Evolutionary conservation across 2,888 invertebrate genomes (phyloP), one percentile per base, ranked within the genome.

Genomic region (Diogma glabrata): DNA sequence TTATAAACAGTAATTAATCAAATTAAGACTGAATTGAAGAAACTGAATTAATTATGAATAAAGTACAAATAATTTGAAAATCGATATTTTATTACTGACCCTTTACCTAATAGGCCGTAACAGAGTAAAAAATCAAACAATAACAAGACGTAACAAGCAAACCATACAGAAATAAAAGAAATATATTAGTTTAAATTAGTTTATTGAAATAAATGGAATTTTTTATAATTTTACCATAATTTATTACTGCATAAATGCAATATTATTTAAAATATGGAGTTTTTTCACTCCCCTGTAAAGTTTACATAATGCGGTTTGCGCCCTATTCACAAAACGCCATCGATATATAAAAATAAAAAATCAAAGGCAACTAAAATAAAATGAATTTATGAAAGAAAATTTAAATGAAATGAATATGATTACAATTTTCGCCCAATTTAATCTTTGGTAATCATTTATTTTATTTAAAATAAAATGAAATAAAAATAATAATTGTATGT

Each of bases 151-250:
- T 38, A 38, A 38, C 38, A 38, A 38, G 1, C 38, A 38, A 38
- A 38, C 38, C 38, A 38, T 38, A 38, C 16, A 38, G 38, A 38
- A 38, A 38, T 38, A 38, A 38, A 38, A 16, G 38, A 38, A 38
- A 14, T 5, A 14, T 38, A 38, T 38, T 16, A 38, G 16, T 16
- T 7, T 38, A 14, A 16, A 38, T 10, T 38, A 38, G 38, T 38
- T 38, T 38, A 17, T 38, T 16, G 14, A 38, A 38, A 38, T 38
- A 38, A 38, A 38, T 38, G 14, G 3, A 38, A 38, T 14, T 38
- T 7, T 38, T 1, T 38, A 38, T 14, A n/a, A n/a, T n/a, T n/a
- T n/a, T n/a, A n/a, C n/a, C n/a, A n/a, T n/a, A n/a, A n/a, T n/a
- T n/a, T n/a, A n/a, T 33, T 10, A 12, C 33, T 12, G 14, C 12